A percentile compares a stretch with the other conserved stretches of the same genome.
Conservation (phyloP, 2,797 vertebrate species). For the Artibeus lituratus region DNA sequence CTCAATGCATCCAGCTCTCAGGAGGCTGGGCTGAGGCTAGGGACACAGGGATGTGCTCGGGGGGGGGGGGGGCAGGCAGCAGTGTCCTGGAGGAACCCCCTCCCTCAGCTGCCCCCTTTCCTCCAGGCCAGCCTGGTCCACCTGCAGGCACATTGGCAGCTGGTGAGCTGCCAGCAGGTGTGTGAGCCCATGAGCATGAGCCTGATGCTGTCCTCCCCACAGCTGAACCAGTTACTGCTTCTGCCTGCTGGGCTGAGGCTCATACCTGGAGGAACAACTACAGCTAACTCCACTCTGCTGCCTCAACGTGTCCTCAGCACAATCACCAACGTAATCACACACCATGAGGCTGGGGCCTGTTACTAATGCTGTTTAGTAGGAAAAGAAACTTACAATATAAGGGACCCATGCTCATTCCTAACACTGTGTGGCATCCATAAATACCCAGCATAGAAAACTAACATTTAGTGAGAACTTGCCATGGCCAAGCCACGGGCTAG, state of each 20-base stretch:
- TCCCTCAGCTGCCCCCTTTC: not conserved
- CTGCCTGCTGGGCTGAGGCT: too few species aligned
- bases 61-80: not conserved
- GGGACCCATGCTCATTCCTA: not conserved
- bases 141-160: rapidly evolving
- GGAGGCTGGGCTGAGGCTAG: not conserved
- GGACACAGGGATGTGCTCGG: not conserved
- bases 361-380: not conserved
- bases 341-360: not conserved
- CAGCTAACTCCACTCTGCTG: too few species aligned
- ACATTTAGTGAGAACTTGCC: not conserved
- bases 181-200: not conserved
- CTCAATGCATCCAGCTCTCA: not conserved
- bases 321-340: not conserved
- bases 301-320: not conserved
- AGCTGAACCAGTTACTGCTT: rapidly evolving
- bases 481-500: not conserved
- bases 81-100: not conserved
- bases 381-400: not conserved
- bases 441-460: not conserved
- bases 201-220: not conserved
- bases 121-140: not conserved
- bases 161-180: not conserved
- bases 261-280: too few species aligned
- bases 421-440: not conserved